Conservation (phyloP, 2,888 invertebrate genomes). For the Leptopilina syphax region DNA sequence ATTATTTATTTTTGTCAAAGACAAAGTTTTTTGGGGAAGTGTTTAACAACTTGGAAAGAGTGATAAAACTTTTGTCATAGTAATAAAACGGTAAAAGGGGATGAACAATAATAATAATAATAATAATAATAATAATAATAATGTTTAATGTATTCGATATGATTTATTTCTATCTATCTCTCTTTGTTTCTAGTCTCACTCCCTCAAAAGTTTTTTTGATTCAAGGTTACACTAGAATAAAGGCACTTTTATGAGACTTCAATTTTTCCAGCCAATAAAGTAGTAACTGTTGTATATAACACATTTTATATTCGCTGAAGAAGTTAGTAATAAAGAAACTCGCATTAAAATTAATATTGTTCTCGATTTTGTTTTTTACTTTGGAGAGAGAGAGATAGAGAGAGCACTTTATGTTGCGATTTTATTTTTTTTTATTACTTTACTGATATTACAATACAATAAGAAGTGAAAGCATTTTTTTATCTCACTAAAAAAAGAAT, state of each 20-base stretch:
- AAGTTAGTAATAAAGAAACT: not conserved
- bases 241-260: conserved; percentile 6
- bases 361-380: not conserved
- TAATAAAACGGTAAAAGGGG: no score
- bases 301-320: not conserved
- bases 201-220: conserved; percentile 2
- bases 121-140: no score
- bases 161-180: no score
- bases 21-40: no score
- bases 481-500: not conserved
- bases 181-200: not conserved
- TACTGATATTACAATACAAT: not conserved
- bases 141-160: no score
- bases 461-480: not conserved
- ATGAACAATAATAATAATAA: no score
- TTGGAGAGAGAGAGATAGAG: not conserved
- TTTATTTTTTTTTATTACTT: conserved; percentile 3
- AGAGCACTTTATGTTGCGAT: not conserved
- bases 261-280: conserved; percentile 17
- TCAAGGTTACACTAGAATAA: conserved; percentile 9
- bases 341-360: conserved; percentile 12
- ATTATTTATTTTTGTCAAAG: no score
- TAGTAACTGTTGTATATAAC: not conserved
- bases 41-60: no score
- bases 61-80: no score